These are phyloP conservation scores for Callimorpha dominula DNA, from an alignment of 2,888 invertebrate species.

Conservation along the genomic window DNA sequence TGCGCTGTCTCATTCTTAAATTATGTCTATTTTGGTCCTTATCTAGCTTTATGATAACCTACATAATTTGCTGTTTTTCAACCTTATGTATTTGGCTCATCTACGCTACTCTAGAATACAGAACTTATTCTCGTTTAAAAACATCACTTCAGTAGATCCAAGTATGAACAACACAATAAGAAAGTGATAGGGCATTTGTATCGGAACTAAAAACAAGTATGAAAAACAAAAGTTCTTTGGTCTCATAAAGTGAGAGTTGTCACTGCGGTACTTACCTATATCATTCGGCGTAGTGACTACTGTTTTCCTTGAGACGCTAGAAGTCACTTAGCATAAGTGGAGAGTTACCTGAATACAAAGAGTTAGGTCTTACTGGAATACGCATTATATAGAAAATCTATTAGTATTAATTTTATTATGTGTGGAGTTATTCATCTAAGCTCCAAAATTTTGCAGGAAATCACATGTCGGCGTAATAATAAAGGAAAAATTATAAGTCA, in stretches of 20 bases:
- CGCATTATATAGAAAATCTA: conserved; percentile 1
- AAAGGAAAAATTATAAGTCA: no score
- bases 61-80: no score
- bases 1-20: not conserved
- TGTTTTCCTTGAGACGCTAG: conserved; percentile 48
- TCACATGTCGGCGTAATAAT: no score
- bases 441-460: not conserved
- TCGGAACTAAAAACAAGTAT: conserved; percentile 41
- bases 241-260: conserved; percentile 35
- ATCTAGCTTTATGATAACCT: not conserved
- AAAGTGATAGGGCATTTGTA: conserved; percentile 35
- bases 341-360: conserved; percentile 68
- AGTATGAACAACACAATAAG: conserved; percentile 27
- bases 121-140: not conserved
- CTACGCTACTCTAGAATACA: not conserved
- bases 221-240: conserved; percentile 52
- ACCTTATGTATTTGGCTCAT: not conserved
- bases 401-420: no score
- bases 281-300: conserved; percentile 40
- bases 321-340: conserved; percentile 81
- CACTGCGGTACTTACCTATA: conserved; percentile 48
- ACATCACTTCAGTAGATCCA: not conserved
- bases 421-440: no score
- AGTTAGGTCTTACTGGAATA: conserved; percentile 25
- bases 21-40: not conserved